phyloP scores from a whole-genome alignment of 2,113 vertebrate species.

The Neotoma lepida region DNA sequence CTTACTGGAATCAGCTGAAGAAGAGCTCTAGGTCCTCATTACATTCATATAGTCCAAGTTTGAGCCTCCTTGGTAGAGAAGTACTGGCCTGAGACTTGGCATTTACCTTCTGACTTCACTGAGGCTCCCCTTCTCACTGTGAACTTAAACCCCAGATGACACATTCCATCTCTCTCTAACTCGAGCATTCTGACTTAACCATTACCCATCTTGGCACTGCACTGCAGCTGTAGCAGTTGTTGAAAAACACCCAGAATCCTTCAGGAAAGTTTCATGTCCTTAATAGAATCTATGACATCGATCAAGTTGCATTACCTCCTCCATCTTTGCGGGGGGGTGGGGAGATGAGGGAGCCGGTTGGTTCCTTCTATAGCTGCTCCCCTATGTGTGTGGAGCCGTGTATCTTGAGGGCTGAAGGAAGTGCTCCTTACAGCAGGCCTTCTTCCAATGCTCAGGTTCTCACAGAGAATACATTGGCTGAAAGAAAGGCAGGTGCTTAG shows the following conservation, averaged over 20 bases:
- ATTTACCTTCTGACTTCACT: background rate
- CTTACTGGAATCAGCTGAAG: background rate
- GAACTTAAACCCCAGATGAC: background rate
- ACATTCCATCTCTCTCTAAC: background rate
- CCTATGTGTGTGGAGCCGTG: background rate
- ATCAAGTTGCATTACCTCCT: background rate
- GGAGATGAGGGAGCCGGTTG: background rate
- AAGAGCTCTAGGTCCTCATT: background rate
- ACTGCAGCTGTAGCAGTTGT: background rate
- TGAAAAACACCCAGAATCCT: background rate
- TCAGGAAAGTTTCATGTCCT: background rate
- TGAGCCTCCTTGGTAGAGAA: background rate
- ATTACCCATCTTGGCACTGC: background rate
- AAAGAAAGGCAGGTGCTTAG: background rate
- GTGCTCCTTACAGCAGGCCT: background rate
- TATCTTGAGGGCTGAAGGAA: background rate
- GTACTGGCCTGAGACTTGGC: background rate
- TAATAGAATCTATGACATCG: background rate
- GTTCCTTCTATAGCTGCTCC: background rate
- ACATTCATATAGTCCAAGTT: background rate
- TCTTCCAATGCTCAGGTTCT: background rate
- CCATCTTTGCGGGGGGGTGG: background rate
- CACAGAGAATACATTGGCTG: background rate
- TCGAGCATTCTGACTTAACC: background rate
- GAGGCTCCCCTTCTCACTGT: background rate